Conservation (phyloP, 2,888 invertebrate genomes). For the Melanotus villosus region DNA sequence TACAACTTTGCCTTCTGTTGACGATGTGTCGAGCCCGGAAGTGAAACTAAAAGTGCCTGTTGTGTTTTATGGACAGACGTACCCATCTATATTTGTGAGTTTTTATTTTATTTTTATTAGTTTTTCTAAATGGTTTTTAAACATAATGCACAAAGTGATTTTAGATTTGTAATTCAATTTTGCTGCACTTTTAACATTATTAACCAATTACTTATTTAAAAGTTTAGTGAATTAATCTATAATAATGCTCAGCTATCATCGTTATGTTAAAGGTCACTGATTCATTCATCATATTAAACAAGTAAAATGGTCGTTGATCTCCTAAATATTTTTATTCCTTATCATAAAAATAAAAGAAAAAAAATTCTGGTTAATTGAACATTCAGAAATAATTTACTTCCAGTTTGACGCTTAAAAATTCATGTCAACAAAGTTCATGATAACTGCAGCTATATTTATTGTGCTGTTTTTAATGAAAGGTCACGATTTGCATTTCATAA, state of each 20-base stretch:
- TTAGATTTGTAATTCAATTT: no score
- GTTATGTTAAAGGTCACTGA: conserved; percentile 46
- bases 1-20: conserved; percentile 70
- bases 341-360: neutral
- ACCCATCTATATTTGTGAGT: conserved; percentile 89
- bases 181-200: no score
- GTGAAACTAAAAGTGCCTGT: conserved; percentile 80
- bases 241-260: conserved; percentile 35
- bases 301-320: conserved; percentile 42
- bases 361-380: no score
- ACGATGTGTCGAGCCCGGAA: conserved; percentile 78
- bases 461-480: neutral
- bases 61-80: conserved; percentile 83
- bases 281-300: conserved; percentile 43
- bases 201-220: neutral
- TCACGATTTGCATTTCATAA: no score
- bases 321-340: conserved; percentile 23
- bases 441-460: neutral
- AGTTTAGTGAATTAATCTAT: conserved; percentile 34
- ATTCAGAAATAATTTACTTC: no score
- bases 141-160: no score
- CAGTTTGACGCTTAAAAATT: neutral
- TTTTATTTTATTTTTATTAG: conserved; percentile 21
- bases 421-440: neutral
- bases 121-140: neutral